phyloP scores from a whole-genome alignment of 2,113 vertebrate species.

The human (Homo sapiens) region GRCh38 chr2:50756501-50757000 shows the following conservation, averaged over 20 bases:
- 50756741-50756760: background rate
- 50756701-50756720: background rate
- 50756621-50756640: background rate
- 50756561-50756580: background rate
- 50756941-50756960: background rate
- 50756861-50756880: conserved; percentile 25
- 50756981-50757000: background rate
- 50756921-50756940: background rate
- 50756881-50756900: background rate
- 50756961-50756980: background rate
- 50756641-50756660: background rate
- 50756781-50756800: background rate
- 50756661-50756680: background rate
- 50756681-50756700: background rate
- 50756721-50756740: background rate
- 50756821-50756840: background rate
- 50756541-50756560: background rate
- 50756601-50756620: background rate
- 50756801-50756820: background rate
- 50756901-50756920: background rate
- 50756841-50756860: background rate
- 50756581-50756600: background rate
- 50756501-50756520: background rate
- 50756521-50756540: background rate
- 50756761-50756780: background rate